Evolutionary conservation across 2,888 invertebrate genomes (phyloP).

Genomic region (Gastracanthus pulcherrimus): DNA sequence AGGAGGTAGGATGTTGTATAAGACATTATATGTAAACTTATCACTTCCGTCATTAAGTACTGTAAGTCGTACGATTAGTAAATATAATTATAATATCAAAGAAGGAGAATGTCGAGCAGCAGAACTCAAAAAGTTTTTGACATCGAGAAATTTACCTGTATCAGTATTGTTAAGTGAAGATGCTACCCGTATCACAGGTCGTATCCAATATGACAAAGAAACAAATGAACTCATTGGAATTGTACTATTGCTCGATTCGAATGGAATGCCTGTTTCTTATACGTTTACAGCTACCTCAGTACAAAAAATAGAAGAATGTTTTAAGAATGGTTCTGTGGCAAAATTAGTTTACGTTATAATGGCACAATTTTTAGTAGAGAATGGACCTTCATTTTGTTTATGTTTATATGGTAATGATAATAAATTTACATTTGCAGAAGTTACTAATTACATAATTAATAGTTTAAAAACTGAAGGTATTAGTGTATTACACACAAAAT

Average conservation of each 20-base stretch:
- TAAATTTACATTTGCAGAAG: constrained; percentile 62
- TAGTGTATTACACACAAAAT: constrained; percentile 54
- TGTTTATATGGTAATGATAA: constrained; percentile 63
- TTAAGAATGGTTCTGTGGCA: constrained; percentile 50
- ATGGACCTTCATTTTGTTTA: constrained; percentile 62
- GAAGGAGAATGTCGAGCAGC: no score
- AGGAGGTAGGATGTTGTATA: no score
- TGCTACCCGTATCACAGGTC: constrained; percentile 60
- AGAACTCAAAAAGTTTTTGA: no score
- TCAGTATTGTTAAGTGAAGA: constrained; percentile 62
- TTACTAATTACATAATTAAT: constrained; percentile 55
- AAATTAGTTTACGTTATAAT: constrained; percentile 60
- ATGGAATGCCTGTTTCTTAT: constrained; percentile 58
- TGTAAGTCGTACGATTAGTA: no score
- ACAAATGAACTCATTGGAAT: constrained; percentile 63
- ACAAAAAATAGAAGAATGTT: constrained; percentile 55
- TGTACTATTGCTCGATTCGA: constrained; percentile 59
- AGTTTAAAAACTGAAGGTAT: constrained; percentile 57
- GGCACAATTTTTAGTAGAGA: constrained; percentile 58
- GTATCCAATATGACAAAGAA: constrained; percentile 56
- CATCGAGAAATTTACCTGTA: constrained; percentile 49
- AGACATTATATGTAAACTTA: no score
- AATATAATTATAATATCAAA: no score
- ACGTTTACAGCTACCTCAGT: constrained; percentile 58
- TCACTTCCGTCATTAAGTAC: no score